These are phyloP conservation scores for Hirtodrosophila trivittata DNA, from an alignment of 2,888 invertebrate genomes.

Conservation along the genomic window DNA sequence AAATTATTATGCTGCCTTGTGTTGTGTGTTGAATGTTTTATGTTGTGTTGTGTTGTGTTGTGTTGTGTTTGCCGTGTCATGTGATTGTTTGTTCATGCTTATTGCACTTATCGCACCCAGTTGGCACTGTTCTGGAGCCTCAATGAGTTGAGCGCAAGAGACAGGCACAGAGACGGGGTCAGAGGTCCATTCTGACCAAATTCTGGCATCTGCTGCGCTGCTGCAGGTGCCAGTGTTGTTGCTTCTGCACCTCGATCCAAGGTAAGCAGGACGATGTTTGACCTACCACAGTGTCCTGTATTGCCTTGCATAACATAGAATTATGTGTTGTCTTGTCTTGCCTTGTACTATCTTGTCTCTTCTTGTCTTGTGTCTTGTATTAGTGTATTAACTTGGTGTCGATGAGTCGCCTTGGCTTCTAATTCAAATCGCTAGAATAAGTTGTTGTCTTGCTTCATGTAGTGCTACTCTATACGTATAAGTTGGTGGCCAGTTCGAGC, in stretches of 20 bases:
- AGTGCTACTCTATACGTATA: not conserved
- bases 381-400: conserved; percentile 12
- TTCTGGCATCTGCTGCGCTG: conserved; percentile 24
- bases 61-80: not conserved
- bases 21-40: not conserved
- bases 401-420: conserved; percentile 11
- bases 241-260: conserved; percentile 49
- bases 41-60: conserved; percentile 8
- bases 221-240: conserved; percentile 41
- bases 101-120: conserved; percentile 56
- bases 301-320: not conserved
- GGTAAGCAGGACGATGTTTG: conserved; percentile 43
- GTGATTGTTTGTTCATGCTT: conserved; percentile 29
- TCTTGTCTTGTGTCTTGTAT: conserved; percentile 13
- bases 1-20: not conserved
- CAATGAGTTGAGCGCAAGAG: conserved; percentile 40
- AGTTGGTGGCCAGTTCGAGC: not conserved
- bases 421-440: too few relatives aligned
- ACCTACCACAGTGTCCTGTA: not conserved
- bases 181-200: conserved; percentile 34
- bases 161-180: conserved; percentile 19
- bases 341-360: conserved; percentile 22
- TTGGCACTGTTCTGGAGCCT: conserved; percentile 29
- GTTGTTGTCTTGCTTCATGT: conserved; percentile 14
- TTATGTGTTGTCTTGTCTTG: conserved; percentile 12